phyloP scores from a whole-genome alignment of 2,797 vertebrate genomes.

The Caiman crocodilus region DNA sequence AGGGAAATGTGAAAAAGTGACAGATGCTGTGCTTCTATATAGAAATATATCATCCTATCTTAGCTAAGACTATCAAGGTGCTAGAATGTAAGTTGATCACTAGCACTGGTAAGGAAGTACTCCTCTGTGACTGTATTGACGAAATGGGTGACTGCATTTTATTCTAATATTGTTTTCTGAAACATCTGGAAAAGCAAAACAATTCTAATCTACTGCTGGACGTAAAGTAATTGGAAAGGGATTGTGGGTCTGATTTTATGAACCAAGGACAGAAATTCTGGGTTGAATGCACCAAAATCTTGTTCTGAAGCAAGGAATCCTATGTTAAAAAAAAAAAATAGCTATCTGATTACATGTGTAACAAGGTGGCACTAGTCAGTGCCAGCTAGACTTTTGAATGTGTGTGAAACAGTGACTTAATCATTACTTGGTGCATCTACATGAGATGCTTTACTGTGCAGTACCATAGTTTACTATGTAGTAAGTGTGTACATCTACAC shows the following conservation, averaged over 20 bases:
- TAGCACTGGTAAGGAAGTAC: background rate
- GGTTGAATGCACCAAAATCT: background rate
- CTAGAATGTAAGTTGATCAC: background rate
- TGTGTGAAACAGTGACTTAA: accelerated
- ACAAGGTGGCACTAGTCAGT: background rate
- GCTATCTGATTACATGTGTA: background rate
- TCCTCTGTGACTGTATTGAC: background rate
- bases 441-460: too few relatives aligned
- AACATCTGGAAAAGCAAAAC: background rate
- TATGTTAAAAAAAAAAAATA: background rate
- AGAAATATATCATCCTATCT: constrained; percentile 54
- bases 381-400: background rate
- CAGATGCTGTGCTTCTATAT: constrained; percentile 65
- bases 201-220: background rate
- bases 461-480: too few relatives aligned
- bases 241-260: background rate
- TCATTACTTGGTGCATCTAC: too few relatives aligned
- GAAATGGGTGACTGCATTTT: background rate
- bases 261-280: background rate
- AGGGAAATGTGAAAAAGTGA: constrained; percentile 71
- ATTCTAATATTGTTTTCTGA: background rate
- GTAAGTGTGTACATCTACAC: too few relatives aligned
- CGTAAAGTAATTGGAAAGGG: background rate
- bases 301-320: background rate
- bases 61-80: background rate